phyloP scores from a whole-genome alignment of 37 sponge, comb jelly and placozoan genomes.

The Halichondria panicea region DNA sequence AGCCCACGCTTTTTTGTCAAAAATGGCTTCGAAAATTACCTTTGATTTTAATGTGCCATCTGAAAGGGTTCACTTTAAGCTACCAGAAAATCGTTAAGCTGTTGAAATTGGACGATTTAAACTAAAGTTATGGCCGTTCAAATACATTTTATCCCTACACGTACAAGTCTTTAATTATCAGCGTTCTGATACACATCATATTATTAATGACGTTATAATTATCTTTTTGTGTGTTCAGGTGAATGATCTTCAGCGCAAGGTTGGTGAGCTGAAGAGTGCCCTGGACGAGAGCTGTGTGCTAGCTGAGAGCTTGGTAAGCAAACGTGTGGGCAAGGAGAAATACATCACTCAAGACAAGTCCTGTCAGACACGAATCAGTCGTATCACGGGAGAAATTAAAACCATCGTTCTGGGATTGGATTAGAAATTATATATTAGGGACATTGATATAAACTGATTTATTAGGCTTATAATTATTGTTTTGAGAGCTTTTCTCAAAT shows the following conservation, averaged over 20 bases:
- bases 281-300: constrained; percentile 26
- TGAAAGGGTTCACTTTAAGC: no score
- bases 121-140: no score
- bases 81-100: no score
- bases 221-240: constrained; percentile 3
- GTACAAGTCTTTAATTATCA: neutral
- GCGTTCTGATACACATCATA: neutral
- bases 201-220: no score
- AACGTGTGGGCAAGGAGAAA: constrained; percentile 5
- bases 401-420: constrained; percentile 25
- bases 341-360: constrained; percentile 37
- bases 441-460: no score
- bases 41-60: no score
- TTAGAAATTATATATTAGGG: no score
- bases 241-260: constrained; percentile 51
- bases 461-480: no score
- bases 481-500: no score
- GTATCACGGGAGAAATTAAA: constrained; percentile 18
- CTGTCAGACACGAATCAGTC: neutral
- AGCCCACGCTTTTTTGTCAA: no score
- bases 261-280: constrained; percentile 5
- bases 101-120: no score
- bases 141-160: neutral
- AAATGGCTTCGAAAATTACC: no score
- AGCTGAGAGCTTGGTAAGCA: constrained; percentile 44